These are phyloP conservation scores for Hippoglossus hippoglossus DNA, from an alignment of 2,797 vertebrate species.

Conservation along the genomic window DNA sequence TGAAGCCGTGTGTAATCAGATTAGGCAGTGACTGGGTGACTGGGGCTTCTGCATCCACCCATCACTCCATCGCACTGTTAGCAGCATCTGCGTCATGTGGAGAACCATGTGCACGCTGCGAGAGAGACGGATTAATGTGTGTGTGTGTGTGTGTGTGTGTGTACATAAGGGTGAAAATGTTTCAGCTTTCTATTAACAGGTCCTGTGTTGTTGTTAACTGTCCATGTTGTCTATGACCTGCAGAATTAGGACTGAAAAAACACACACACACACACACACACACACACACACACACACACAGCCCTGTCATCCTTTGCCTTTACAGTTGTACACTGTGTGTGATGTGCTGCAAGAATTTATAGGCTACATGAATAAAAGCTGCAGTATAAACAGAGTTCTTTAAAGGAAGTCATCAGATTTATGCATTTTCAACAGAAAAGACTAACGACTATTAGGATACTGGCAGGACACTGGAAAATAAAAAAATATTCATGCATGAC, in stretches of 20 bases:
- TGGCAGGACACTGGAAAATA: neutral
- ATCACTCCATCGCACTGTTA: conserved; percentile 65
- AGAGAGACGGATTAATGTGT: conserved; percentile 58
- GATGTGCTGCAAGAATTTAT: too few relatives aligned
- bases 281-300: neutral
- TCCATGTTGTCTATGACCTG: conserved; percentile 9
- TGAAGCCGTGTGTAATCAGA: conserved; percentile 76
- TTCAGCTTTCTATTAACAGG: conserved; percentile 35
- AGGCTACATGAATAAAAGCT: too few relatives aligned
- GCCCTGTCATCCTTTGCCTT: neutral
- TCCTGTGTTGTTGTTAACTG: conserved; percentile 15
- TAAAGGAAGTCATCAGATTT: neutral
- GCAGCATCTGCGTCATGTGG: conserved; percentile 75
- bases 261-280: conserved; percentile 6
- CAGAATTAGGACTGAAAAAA: conserved; percentile 6
- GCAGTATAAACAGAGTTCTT: too few relatives aligned
- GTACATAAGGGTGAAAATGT: neutral
- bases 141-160: conserved; percentile 12
- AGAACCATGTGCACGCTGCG: conserved; percentile 67
- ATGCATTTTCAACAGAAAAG: conserved; percentile 26
- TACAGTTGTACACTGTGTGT: neutral
- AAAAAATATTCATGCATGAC: conserved; percentile 5
- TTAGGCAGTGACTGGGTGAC: conserved; percentile 73
- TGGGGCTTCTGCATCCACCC: conserved; percentile 60
- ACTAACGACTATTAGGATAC: neutral